Percentiles rank a stretch among this genome's conserved stretches.
Evolutionary conservation across 1,140 invertebrate genomes (phyloP).

Genomic region (Drosophila varians): DNA sequence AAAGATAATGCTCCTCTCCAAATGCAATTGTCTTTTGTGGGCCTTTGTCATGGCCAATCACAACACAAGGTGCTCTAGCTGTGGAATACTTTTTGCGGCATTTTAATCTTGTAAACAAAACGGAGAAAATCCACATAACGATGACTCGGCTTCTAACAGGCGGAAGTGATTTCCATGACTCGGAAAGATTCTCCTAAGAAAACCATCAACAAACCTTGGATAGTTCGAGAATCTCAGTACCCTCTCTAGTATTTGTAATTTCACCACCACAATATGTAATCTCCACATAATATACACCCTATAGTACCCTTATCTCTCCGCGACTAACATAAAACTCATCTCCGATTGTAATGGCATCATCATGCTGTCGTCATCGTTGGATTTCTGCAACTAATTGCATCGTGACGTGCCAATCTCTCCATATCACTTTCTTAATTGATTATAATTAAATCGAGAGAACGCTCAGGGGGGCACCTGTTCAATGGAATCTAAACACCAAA

Average conservation of each 20-base stretch:
- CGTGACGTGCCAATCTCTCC: no score
- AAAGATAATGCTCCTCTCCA: no score
- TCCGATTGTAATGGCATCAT: constrained; percentile 36
- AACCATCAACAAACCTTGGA: constrained; percentile 10
- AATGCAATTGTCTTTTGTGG: no score
- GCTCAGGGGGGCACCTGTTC: background rate
- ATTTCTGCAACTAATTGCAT: constrained; percentile 36
- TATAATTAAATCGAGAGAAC: background rate
- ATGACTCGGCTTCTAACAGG: background rate
- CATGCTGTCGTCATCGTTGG: constrained; percentile 17
- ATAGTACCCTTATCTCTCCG: no score
- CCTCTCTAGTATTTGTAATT: constrained; percentile 11
- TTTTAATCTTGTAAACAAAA: no score
- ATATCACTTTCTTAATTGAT: no score
- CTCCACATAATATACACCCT: background rate
- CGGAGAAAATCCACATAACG: background rate
- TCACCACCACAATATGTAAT: constrained; percentile 24
- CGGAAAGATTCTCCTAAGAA: constrained; percentile 15
- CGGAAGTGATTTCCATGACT: background rate
- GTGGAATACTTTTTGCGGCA: no score
- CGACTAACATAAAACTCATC: constrained; percentile 9
- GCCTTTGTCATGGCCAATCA: no score
- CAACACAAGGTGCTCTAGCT: no score
- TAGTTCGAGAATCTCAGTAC: constrained; percentile 49
- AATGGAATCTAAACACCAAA: constrained; percentile 2